These are phyloP conservation scores for Cyrtorhinus lividipennis DNA, from an alignment of 1,140 invertebrate genomes.

Conservation along the genomic window DNA sequence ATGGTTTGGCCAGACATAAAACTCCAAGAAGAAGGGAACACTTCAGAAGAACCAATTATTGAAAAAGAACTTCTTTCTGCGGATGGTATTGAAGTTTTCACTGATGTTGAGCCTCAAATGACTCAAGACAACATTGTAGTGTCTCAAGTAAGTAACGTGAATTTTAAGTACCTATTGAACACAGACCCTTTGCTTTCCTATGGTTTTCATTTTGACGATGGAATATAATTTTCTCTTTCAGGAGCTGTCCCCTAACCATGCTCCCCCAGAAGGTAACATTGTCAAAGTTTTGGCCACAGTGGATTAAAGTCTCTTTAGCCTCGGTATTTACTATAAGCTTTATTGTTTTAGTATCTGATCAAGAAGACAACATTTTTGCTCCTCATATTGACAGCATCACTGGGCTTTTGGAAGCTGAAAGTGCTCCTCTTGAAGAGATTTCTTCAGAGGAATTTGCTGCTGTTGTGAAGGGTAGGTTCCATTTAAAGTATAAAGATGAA, in stretches of 20 bases:
- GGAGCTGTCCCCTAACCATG: too few relatives aligned
- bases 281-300: too few relatives aligned
- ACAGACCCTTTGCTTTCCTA: not conserved
- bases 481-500: too few relatives aligned
- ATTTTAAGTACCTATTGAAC: not conserved
- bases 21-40: not conserved
- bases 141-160: not conserved
- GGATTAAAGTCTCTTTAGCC: too few relatives aligned
- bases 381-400: conserved; percentile 9
- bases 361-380: conserved; percentile 1
- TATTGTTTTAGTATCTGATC: not conserved
- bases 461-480: not conserved
- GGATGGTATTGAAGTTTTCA: not conserved
- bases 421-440: not conserved
- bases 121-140: not conserved
- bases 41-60: not conserved
- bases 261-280: too few relatives aligned
- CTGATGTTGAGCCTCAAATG: not conserved
- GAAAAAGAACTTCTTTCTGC: conserved; percentile 2
- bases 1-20: conserved; percentile 18
- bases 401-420: conserved; percentile 9
- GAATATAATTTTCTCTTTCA: too few relatives aligned
- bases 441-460: not conserved
- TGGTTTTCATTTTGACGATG: too few relatives aligned
- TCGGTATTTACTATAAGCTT: too few relatives aligned